These are phyloP conservation scores for Hanleya hanleyi DNA, from an alignment of 2,888 invertebrate genomes.

Conservation along the genomic window DNA sequence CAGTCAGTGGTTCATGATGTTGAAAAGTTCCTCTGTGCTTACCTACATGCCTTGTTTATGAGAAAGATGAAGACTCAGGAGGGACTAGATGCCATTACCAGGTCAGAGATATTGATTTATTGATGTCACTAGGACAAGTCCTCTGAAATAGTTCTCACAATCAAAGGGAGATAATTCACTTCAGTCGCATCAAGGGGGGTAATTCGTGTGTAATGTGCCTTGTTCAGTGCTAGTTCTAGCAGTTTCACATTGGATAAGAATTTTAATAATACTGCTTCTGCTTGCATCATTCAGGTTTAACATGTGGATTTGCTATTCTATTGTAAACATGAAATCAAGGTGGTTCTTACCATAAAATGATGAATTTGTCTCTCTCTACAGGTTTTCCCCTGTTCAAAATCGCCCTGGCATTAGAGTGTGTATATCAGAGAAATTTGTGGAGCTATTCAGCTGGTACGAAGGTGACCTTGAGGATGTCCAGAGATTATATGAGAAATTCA, in stretches of 20 bases:
- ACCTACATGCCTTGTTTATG: constrained; percentile 68
- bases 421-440: constrained; percentile 70
- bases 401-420: constrained; percentile 63
- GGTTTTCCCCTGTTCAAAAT: constrained; percentile 64
- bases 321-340: too few relatives aligned
- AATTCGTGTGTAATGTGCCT: background rate
- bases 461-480: constrained; percentile 69
- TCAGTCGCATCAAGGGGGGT: too few relatives aligned
- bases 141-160: too few relatives aligned
- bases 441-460: constrained; percentile 72
- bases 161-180: too few relatives aligned
- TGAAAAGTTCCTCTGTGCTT: constrained; percentile 69
- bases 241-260: too few relatives aligned
- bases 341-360: background rate
- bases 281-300: too few relatives aligned
- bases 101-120: constrained; percentile 51
- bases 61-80: constrained; percentile 69
- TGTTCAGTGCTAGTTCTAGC: too few relatives aligned
- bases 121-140: background rate
- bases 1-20: constrained; percentile 60
- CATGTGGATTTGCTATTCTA: too few relatives aligned
- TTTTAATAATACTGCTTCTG: too few relatives aligned
- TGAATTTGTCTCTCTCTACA: constrained; percentile 30
- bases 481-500: constrained; percentile 68
- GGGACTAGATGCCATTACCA: constrained; percentile 67